A percentile compares a stretch with the other conserved stretches of the same genome.
These are phyloP conservation scores for Troglohyphantes excavatus DNA, from an alignment of 2,888 invertebrate genomes.

Conservation along the genomic window DNA sequence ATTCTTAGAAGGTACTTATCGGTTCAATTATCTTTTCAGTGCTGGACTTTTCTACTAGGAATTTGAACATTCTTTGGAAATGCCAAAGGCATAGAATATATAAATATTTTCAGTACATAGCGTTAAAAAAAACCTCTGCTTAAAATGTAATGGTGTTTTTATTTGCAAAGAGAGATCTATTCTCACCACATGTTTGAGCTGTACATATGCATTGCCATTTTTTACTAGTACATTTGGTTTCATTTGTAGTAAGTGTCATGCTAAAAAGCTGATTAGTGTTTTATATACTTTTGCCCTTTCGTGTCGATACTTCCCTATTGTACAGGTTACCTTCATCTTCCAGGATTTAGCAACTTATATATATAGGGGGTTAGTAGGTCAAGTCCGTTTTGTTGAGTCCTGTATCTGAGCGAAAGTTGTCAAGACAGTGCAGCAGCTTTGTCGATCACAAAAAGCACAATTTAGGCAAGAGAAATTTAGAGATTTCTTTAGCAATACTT, in stretches of 20 bases:
- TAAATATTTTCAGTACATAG: slow-evolving; percentile 62
- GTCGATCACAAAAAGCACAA: not conserved
- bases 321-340: not conserved
- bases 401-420: not conserved
- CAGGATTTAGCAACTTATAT: not conserved
- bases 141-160: slow-evolving; percentile 31
- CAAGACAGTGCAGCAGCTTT: not conserved
- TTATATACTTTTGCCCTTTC: slow-evolving; percentile 10
- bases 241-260: slow-evolving; percentile 38
- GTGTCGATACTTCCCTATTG: not conserved
- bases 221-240: slow-evolving; percentile 41
- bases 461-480: not conserved
- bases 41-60: slow-evolving; percentile 50
- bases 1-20: slow-evolving; percentile 63
- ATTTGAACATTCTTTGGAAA: slow-evolving; percentile 21
- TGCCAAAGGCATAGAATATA: slow-evolving; percentile 62
- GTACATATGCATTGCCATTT: slow-evolving; percentile 58
- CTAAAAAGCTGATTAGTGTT: not conserved
- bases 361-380: slow-evolving; percentile 5
- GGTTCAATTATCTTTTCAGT: slow-evolving; percentile 39
- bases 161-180: slow-evolving; percentile 46
- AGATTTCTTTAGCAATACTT: not conserved
- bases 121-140: slow-evolving; percentile 35
- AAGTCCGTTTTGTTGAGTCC: not conserved
- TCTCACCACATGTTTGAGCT: slow-evolving; percentile 34